Evolutionary conservation across 1,140 invertebrate genomes (phyloP).

Genomic region (Brachionus plicatilis): DNA sequence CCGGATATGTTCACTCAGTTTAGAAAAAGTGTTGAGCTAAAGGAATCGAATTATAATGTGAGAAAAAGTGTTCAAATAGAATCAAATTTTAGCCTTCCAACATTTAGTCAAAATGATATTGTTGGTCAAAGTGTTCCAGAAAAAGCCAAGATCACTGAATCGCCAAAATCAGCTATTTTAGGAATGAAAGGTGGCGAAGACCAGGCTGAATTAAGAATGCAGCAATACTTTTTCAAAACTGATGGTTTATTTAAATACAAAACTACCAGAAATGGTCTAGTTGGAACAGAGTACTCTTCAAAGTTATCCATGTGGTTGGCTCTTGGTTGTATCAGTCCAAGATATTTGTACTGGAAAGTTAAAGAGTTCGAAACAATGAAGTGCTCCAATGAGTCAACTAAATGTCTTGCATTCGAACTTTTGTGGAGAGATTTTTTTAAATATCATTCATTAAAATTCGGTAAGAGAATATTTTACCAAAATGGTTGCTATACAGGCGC

Average conservation of each 20-base stretch:
- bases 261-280: conserved; percentile 54
- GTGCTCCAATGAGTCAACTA: conserved; percentile 53
- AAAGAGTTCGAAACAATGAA: conserved; percentile 51
- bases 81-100: conserved; percentile 7
- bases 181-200: conserved; percentile 52
- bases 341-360: conserved; percentile 53
- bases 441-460: conserved; percentile 55
- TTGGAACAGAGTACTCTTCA: conserved; percentile 56
- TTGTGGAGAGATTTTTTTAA: conserved; percentile 57
- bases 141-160: neutral
- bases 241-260: conserved; percentile 54
- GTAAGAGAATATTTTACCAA: conserved; percentile 50
- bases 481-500: conserved; percentile 46
- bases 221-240: conserved; percentile 52
- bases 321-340: conserved; percentile 53
- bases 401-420: conserved; percentile 57
- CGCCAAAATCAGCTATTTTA: conserved; percentile 41
- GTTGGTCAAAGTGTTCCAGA: neutral
- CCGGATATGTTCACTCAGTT: conserved; percentile 56
- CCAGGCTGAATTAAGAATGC: conserved; percentile 47
- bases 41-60: neutral
- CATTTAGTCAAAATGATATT: neutral
- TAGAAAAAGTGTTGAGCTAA: conserved; percentile 47
- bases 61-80: neutral
- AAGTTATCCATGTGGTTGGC: conserved; percentile 56